These are phyloP conservation scores for Leuctra nigra DNA, from an alignment of 2,888 invertebrate species.

Conservation along the genomic window DNA sequence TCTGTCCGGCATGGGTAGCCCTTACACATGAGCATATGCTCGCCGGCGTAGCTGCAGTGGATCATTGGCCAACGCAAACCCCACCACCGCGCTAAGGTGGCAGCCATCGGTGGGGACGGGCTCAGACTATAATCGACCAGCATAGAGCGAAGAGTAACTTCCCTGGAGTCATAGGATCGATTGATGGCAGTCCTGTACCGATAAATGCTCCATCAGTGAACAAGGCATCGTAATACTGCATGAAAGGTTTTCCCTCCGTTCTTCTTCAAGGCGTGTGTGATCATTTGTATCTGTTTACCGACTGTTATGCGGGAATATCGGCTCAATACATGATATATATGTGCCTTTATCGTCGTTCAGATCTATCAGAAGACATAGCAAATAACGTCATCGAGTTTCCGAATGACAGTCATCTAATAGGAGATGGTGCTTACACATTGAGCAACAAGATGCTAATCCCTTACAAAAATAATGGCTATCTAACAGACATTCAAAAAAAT, in stretches of 20 bases:
- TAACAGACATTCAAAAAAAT: conserved; percentile 14
- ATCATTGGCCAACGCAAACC: too few relatives aligned
- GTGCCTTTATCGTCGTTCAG: conserved; percentile 29
- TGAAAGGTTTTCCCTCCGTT: conserved; percentile 24
- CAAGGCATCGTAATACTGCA: conserved; percentile 20
- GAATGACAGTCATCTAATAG: conserved; percentile 19
- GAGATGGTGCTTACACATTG: conserved; percentile 23
- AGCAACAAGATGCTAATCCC: conserved; percentile 11
- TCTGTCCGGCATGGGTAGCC: too few relatives aligned
- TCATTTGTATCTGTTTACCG: conserved; percentile 26
- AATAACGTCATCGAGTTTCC: conserved; percentile 21
- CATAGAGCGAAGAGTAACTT: too few relatives aligned
- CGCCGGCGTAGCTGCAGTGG: too few relatives aligned
- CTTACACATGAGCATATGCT: too few relatives aligned
- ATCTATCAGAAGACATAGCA: conserved; percentile 24
- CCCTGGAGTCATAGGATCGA: too few relatives aligned
- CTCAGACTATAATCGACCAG: too few relatives aligned
- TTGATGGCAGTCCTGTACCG: conserved; percentile 28
- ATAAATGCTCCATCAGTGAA: conserved; percentile 23
- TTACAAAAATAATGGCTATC: conserved; percentile 20
- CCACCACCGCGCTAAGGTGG: too few relatives aligned
- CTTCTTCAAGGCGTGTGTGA: conserved; percentile 29
- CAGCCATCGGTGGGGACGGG: too few relatives aligned
- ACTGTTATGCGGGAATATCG: conserved; percentile 30
- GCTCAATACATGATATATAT: too few relatives aligned